phyloP scores from a whole-genome alignment of 2,888 invertebrate species.

The Microctonus hyperodae region DNA sequence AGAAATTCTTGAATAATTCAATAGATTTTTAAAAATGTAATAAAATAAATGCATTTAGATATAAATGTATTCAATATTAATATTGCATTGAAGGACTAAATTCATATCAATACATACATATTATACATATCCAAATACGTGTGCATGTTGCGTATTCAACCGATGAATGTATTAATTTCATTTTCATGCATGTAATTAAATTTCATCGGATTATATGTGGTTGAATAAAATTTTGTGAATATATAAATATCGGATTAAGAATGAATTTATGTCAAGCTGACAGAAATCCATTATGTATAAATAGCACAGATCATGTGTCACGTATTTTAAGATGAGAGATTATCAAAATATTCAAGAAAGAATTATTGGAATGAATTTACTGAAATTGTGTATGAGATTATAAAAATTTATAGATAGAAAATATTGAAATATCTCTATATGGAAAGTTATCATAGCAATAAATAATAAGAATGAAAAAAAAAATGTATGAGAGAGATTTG shows the following conservation, averaged over 20 bases:
- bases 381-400: not conserved
- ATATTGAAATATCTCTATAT: not conserved
- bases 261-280: not conserved
- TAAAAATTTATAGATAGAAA: not conserved
- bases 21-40: too few species aligned
- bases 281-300: not conserved
- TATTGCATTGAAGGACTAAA: too few species aligned
- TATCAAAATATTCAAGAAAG: not conserved
- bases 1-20: too few species aligned
- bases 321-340: not conserved
- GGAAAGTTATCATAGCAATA: not conserved
- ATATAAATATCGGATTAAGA: not conserved
- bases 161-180: not conserved
- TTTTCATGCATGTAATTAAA: too few species aligned
- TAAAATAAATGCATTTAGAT: too few species aligned
- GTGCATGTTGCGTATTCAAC: too few species aligned
- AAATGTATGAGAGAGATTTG: not conserved
- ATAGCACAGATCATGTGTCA: not conserved
- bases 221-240: too few species aligned
- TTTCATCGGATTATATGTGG: too few species aligned
- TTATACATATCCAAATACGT: too few species aligned
- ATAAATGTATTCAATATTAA: too few species aligned
- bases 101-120: too few species aligned
- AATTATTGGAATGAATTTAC: not conserved
- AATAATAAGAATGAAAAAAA: conserved; percentile 7